phyloP scores from a whole-genome alignment of 1,140 invertebrate species.

The Penaeus japonicus region DNA sequence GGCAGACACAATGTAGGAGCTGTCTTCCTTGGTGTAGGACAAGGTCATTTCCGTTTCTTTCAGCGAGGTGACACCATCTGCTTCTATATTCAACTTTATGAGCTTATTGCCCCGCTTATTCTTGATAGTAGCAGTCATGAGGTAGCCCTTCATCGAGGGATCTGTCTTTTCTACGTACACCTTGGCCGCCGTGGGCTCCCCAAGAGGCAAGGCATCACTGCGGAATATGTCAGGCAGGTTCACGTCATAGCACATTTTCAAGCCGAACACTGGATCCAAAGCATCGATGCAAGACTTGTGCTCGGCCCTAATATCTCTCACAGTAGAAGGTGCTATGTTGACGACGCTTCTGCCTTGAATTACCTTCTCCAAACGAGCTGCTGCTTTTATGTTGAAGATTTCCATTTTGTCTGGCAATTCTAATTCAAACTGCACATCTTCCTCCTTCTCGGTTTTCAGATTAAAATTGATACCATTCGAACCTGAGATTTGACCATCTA shows the following conservation, averaged over 20 bases:
- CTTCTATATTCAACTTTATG: background rate
- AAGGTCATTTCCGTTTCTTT: background rate
- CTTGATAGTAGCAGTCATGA: background rate
- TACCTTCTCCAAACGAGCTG: background rate
- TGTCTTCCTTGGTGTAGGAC: background rate
- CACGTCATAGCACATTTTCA: constrained; percentile 31
- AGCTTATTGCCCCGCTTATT: background rate
- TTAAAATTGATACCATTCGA: background rate
- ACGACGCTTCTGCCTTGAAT: background rate
- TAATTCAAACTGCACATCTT: constrained; percentile 10
- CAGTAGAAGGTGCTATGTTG: background rate
- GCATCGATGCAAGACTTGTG: background rate
- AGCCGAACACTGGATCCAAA: constrained; percentile 14
- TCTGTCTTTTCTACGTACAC: constrained; percentile 18
- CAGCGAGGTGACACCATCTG: background rate
- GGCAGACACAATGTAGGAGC: background rate
- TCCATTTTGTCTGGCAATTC: constrained; percentile 40
- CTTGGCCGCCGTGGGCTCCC: background rate
- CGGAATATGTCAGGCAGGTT: constrained; percentile 28
- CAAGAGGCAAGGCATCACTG: constrained; percentile 7
- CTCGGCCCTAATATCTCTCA: background rate
- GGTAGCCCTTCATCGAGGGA: constrained; percentile 25
- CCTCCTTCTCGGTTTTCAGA: background rate
- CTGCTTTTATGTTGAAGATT: constrained; percentile 4
- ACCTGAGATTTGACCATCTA: background rate